Percentiles rank a stretch among this genome's conserved stretches.
phyloP scores from a whole-genome alignment of 2,888 invertebrate genomes.

The Trissolcus japonicus region DNA sequence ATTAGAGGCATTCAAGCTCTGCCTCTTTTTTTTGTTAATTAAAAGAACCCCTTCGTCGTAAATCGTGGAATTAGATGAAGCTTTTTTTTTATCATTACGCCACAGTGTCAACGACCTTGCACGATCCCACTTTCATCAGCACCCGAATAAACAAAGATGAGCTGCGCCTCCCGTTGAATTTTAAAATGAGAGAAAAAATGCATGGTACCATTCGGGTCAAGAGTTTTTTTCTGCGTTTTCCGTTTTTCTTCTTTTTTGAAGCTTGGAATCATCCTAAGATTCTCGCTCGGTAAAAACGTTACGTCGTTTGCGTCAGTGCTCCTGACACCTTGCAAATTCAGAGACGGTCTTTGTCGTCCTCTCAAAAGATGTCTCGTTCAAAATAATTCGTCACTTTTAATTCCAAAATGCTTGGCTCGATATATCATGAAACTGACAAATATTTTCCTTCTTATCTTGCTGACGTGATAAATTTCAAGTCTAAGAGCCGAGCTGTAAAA shows the following conservation, averaged over 20 bases:
- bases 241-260: slow-evolving; percentile 18
- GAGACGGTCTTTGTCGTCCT: slow-evolving; percentile 17
- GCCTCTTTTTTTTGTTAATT: too few species aligned
- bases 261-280: slow-evolving; percentile 25
- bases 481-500: slow-evolving; percentile 27
- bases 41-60: too few species aligned
- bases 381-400: too few species aligned
- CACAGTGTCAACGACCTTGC: slow-evolving; percentile 59
- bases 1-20: too few species aligned
- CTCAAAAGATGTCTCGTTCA: background rate
- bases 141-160: slow-evolving; percentile 66
- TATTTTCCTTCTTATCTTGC: too few species aligned
- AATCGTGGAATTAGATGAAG: too few species aligned
- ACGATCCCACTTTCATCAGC: slow-evolving; percentile 62
- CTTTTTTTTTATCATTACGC: slow-evolving; percentile 5
- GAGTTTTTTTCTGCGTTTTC: slow-evolving; percentile 37
- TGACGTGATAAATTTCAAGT: slow-evolving; percentile 13
- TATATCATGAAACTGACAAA: too few species aligned
- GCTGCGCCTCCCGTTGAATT: slow-evolving; percentile 62
- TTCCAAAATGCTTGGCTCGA: too few species aligned
- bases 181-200: slow-evolving; percentile 67
- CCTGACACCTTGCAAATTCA: slow-evolving; percentile 16
- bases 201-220: slow-evolving; percentile 60
- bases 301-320: slow-evolving; percentile 19
- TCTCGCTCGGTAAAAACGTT: slow-evolving; percentile 12